phyloP scores from a whole-genome alignment of 2,113 vertebrate genomes.

The Talpa occidentalis region DNA sequence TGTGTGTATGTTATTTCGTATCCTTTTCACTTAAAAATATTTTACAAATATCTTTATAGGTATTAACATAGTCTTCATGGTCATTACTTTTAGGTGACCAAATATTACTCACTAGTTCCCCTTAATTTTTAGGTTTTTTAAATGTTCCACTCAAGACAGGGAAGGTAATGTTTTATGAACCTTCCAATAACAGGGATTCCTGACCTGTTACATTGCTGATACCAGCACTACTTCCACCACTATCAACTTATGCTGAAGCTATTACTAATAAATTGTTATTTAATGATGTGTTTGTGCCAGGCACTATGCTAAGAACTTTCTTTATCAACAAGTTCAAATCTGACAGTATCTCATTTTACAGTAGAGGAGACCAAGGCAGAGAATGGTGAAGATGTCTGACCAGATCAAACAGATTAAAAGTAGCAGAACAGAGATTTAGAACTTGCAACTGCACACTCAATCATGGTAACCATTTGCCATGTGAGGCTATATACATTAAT shows the following conservation, averaged over 20 bases:
- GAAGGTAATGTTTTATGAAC: not conserved
- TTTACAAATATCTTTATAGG: not conserved
- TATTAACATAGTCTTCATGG: not conserved
- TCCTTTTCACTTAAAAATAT: constrained; percentile 10
- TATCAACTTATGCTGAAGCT: not conserved
- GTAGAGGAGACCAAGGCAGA: not conserved
- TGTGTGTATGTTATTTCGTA: not conserved
- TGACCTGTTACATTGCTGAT: too few species aligned
- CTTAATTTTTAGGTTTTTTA: not conserved
- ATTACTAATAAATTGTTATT: not conserved
- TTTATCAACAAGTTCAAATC: not conserved
- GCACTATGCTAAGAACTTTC: not conserved
- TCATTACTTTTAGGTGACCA: not conserved
- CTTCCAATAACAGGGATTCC: not conserved
- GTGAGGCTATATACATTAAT: not conserved
- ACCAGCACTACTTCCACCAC: not conserved
- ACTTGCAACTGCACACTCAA: not conserved
- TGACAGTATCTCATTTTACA: not conserved
- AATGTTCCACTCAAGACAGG: not conserved
- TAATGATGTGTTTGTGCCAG: not conserved
- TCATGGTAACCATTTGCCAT: not conserved
- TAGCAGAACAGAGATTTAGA: not conserved
- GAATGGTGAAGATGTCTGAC: not conserved
- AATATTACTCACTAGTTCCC: not conserved
- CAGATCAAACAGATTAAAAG: not conserved